Base-by-base conservation (phyloP, 1,140 invertebrate genomes). In the Tyrophagus putrescentiae region DNA sequence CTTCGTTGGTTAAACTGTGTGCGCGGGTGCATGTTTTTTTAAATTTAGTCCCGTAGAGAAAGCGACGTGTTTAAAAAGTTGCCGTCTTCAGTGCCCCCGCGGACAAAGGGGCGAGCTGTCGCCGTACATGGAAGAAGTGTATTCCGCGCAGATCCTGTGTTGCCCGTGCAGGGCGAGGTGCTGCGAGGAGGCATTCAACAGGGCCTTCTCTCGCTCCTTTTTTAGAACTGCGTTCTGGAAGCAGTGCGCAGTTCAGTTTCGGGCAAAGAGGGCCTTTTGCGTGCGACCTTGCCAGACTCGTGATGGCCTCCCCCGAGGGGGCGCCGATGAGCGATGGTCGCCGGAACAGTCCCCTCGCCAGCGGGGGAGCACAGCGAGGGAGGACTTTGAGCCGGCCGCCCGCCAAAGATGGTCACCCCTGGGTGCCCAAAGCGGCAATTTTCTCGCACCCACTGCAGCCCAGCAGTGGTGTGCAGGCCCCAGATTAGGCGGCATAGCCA, bases 381-480 rank as follows among this genome's bases (percentile, higher is more conserved):
- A 33, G 88, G 88, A 11, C 88, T 88, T n/a, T 1, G 90, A 90
- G 5, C 94, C 93, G 11, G 92, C 91, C 63, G 87, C 73, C 97
- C 93, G 13, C 92, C 92, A 70, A 96, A 95, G 11, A 98, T 74
- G 0, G 94, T 97, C 18, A 98, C 83, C 68, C 91, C 91, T 65
- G 92, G 1, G 93, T 94, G 39, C 92, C 92, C 72, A 98, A 98
- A 29, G 79, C 77, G 57, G 80, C 80, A 61, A 97, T 94, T 73
- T 98, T 97, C 68, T 90, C 84, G 82, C 4, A 98, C 82, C 87
- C 90, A 97, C 68, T 82, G 79, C 16, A 97, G 70, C 89, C 90
- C 80, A 88, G 81, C 0, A 84, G 78, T 72, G 75, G 96, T 92
- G 57, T 92, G 75, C 67, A 96, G 82, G 16, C n/a, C 91, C 92